phyloP scores from a whole-genome alignment of 2,797 vertebrate species.

The Notolabrus celidotus region DNA sequence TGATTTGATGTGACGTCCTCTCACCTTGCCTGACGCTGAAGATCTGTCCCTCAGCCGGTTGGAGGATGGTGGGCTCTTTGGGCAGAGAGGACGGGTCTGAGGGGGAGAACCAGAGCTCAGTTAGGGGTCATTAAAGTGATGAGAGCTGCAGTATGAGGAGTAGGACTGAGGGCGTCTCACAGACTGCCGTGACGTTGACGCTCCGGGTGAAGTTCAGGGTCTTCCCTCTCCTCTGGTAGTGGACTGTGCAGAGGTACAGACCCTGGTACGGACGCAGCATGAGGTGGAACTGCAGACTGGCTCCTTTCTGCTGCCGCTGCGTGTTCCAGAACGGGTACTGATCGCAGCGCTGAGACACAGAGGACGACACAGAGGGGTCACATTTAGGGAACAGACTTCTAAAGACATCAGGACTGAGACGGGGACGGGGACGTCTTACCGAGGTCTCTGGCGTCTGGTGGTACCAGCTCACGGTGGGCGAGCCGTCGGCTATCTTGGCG shows the following conservation, averaged over 20 bases:
- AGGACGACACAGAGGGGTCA: neutral
- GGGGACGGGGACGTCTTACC: constrained; percentile 11
- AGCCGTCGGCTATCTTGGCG: constrained; percentile 77
- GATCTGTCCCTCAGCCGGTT: constrained; percentile 41
- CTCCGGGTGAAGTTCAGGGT: constrained; percentile 87
- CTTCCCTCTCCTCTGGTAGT: constrained; percentile 81
- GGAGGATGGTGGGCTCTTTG: constrained; percentile 66
- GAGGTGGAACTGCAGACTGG: constrained; percentile 70
- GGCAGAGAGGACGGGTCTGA: neutral
- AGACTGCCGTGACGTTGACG: constrained; percentile 84
- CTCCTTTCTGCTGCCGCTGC: constrained; percentile 23
- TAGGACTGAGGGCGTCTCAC: constrained; percentile 41
- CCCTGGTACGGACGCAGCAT: constrained; percentile 72
- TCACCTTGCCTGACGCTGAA: constrained; percentile 68
- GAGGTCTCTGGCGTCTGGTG: constrained; percentile 61
- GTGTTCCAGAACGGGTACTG: accelerated
- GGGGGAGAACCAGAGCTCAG: neutral
- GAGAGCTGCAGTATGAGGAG: accelerated
- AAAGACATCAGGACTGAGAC: too few relatives aligned
- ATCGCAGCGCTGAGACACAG: constrained; percentile 70
- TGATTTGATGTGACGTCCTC: too few relatives aligned
- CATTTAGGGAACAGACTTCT: too few relatives aligned
- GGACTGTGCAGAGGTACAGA: constrained; percentile 88
- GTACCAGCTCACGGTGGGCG: constrained; percentile 87
- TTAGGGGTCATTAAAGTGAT: accelerated